Evolutionary conservation across 2,888 invertebrate genomes (phyloP), one percentile per base, ranked within the genome.

Genomic region (Sphaerophoria rueppellii): DNA sequence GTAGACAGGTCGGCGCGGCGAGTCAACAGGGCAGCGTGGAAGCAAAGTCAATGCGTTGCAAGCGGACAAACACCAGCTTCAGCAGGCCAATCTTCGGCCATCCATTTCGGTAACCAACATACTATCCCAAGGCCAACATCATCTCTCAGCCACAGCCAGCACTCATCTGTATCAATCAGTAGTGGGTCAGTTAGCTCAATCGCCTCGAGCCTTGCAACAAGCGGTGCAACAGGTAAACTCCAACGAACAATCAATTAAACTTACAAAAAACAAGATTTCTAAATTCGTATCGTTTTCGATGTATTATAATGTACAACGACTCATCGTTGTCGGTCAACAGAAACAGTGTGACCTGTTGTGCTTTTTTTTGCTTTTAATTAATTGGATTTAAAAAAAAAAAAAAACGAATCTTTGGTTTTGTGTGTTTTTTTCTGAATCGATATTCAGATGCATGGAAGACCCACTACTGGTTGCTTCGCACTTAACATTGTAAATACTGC

Each of bases 1-100:
- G 95, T 95, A 95, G 95, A 95, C 95, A 95, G 95, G 95, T 95
- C 95, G 95, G 94, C 95, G 95, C 95, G 95, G 95, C 95, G 95
- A 95, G 92, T 95, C 95, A 95, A 95, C 93, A 95, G 95, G 94
- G 95, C 95, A 94, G 95, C 95, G 95, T 95, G 95, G 95, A 95
- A 95, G 94, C 95, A 95, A 94, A 95, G 95, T 93, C 95, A 95
- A 93, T 95, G 95, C 94, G 95, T 95, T 94, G 94, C 95, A 93
- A 95, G 95, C 92, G 95, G 95, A 90, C 92, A 92, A 91, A 92
- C 92, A 89, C 89, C 92, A 89, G 90, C 40, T 40, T 0, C 91
- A 91, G 89, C 91, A 91, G 89, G 90, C 87, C 89, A 89, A 72
- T 77, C 91, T 91, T 88, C 91, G 91, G 89, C 90, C 91, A 90